These are phyloP conservation scores for Anolis carolinensis DNA, from an alignment of 2,113 vertebrate genomes.

Conservation along the genomic window DNA sequence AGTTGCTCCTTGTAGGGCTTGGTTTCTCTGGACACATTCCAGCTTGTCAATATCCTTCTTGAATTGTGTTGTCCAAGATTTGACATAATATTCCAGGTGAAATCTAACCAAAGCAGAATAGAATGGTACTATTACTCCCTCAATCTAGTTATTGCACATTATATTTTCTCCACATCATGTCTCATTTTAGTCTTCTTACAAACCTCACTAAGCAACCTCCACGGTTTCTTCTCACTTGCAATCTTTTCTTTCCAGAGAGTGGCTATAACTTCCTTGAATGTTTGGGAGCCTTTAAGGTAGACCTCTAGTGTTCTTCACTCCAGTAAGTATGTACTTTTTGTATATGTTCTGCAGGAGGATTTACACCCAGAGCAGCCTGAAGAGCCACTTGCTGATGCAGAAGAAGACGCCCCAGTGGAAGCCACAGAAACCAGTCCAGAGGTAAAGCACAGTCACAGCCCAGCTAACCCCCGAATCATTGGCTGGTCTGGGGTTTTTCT, in stretches of 20 bases:
- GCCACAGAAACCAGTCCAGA: constrained; percentile 36
- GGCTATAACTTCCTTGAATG: background rate
- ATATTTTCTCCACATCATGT: no score
- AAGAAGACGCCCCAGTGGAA: constrained; percentile 46
- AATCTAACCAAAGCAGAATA: no score
- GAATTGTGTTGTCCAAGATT: no score
- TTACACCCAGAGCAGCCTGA: constrained; percentile 38
- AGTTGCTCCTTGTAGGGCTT: no score
- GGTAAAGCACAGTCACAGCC: constrained; percentile 44
- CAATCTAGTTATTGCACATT: no score
- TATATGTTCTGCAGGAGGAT: constrained; percentile 70
- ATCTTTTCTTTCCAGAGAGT: background rate
- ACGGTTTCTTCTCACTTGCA: background rate
- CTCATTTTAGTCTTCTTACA: background rate
- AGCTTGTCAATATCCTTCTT: no score
- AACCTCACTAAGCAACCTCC: background rate
- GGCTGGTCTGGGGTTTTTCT: rapidly evolving
- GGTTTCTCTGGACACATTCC: no score
- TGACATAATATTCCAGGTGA: no score
- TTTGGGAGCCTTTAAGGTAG: background rate
- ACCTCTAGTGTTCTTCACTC: background rate
- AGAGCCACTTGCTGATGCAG: constrained; percentile 33
- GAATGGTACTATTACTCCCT: no score
- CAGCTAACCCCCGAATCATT: rapidly evolving
- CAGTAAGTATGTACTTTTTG: constrained; percentile 21